Base-by-base conservation (phyloP, 1,140 invertebrate genomes). In the Drosophila parabipectinata region DNA sequence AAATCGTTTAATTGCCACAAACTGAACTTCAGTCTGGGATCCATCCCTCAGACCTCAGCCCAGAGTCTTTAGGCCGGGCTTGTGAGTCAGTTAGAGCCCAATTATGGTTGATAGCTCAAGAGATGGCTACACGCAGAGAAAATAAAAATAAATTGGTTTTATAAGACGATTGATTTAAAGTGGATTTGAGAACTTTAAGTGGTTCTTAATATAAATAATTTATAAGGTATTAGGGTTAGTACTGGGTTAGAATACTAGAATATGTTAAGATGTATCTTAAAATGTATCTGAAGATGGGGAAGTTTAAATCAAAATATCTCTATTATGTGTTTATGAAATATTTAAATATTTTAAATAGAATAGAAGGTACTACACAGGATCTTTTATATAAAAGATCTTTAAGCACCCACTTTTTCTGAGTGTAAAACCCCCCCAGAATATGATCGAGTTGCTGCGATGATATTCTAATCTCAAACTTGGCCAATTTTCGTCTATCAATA, bases 1-100 rank as follows among this genome's bases (percentile, higher is more conserved):
- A 71, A 85, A 85, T 87, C 78, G 71, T 81, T 85, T 85, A 85
- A 85, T 85, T 85, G 81, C 82, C 78, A 64, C 68, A 34, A 52
- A 59, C 68, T 59, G 44, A 50, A 37, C 15, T 44, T 57, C 5
- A 14, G 62, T 48, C 30, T 66, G 44, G 18, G 44, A 37, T 39
- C 18, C 44, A 21, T 30, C 26, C 26, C 7, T 48, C 32, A 21
- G 51, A 62, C 41, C 9, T 21, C 7, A 45, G 44, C 9, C 10
- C 7, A 45, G 44, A 18, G 24, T 7, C 14, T 30, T 14, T 30
- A 56, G 45, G 45, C 34, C 12, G 21, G 50, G 63, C 64, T 62
- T 57, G 72, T 78, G 76, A 78, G 74, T 78, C 74, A 78, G 74
- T 78, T 72, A 72, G 59, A 55, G 54, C 18, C 69, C 73, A 77